Conservation (phyloP, 2,113 vertebrate species). For the Hyla sarda region DNA sequence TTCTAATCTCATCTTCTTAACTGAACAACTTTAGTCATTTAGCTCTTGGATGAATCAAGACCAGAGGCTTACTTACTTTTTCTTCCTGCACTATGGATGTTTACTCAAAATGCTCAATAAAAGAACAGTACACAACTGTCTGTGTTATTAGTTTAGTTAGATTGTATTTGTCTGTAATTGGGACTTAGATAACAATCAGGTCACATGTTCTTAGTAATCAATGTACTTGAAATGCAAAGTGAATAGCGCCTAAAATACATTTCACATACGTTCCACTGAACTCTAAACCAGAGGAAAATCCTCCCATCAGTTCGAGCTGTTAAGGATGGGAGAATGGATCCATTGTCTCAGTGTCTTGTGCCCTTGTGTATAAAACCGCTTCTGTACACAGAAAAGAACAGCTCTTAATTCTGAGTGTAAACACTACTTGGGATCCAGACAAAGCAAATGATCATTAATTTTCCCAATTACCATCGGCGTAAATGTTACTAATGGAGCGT, state of each 20-base stretch:
- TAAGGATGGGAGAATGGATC: slow-evolving; percentile 10
- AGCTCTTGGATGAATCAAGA: too few relatives aligned
- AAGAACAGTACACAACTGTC: too few relatives aligned
- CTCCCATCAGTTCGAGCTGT: slow-evolving; percentile 4
- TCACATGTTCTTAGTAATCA: too few relatives aligned
- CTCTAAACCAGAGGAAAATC: background rate
- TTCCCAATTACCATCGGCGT: slow-evolving; percentile 79
- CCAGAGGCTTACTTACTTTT: too few relatives aligned
- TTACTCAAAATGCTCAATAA: too few relatives aligned
- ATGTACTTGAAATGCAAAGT: background rate
- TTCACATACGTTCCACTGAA: background rate
- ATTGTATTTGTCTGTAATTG: too few relatives aligned
- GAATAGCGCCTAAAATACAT: background rate
- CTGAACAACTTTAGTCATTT: too few relatives aligned
- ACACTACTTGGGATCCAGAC: slow-evolving; percentile 74
- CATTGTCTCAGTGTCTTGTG: slow-evolving; percentile 38
- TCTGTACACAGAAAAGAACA: slow-evolving; percentile 73
- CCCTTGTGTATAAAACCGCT: slow-evolving; percentile 24
- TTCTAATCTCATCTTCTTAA: too few relatives aligned
- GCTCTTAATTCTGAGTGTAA: slow-evolving; percentile 78
- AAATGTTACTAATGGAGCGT: slow-evolving; percentile 82
- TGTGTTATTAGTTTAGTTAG: too few relatives aligned
- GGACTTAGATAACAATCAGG: too few relatives aligned
- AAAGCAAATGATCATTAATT: slow-evolving; percentile 82
- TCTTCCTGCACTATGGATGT: too few relatives aligned